A percentile compares a stretch with the other conserved stretches of the same genome.
phyloP scores from a whole-genome alignment of 1,140 invertebrate genomes.

The Plodia interpunctella region DNA sequence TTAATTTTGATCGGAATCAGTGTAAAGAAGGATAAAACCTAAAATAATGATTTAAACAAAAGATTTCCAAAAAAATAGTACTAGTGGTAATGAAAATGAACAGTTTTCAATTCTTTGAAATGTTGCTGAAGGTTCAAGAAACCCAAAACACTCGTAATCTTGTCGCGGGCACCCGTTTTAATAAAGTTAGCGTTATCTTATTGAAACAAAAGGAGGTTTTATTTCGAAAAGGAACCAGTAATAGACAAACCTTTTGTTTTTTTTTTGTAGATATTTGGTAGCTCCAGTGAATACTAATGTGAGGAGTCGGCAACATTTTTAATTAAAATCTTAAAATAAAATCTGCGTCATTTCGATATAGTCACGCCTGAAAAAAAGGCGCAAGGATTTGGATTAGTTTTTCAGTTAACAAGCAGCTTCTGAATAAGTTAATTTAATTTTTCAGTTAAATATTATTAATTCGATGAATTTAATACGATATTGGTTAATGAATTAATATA shows the following conservation, averaged over 20 bases:
- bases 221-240: neutral
- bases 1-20: too few relatives aligned
- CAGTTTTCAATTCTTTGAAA: neutral
- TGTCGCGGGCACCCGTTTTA: neutral
- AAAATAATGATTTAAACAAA: too few relatives aligned
- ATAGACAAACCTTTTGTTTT: neutral
- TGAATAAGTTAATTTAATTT: too few relatives aligned
- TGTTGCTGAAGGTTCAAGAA: neutral
- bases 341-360: neutral
- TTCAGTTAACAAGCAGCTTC: too few relatives aligned
- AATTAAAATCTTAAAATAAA: neutral
- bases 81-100: too few relatives aligned
- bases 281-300: neutral
- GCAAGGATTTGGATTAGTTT: too few relatives aligned
- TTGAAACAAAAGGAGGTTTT: neutral
- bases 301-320: neutral
- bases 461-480: too few relatives aligned
- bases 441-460: too few relatives aligned
- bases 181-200: neutral
- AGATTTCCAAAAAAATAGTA: too few relatives aligned
- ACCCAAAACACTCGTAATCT: neutral
- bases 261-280: neutral
- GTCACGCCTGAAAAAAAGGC: neutral
- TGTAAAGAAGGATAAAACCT: too few relatives aligned
- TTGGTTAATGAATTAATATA: too few relatives aligned